A percentile compares a stretch with the other conserved stretches of the same genome.
Conservation (phyloP, 2,113 vertebrate species). For the Hyperoodon ampullatus region DNA sequence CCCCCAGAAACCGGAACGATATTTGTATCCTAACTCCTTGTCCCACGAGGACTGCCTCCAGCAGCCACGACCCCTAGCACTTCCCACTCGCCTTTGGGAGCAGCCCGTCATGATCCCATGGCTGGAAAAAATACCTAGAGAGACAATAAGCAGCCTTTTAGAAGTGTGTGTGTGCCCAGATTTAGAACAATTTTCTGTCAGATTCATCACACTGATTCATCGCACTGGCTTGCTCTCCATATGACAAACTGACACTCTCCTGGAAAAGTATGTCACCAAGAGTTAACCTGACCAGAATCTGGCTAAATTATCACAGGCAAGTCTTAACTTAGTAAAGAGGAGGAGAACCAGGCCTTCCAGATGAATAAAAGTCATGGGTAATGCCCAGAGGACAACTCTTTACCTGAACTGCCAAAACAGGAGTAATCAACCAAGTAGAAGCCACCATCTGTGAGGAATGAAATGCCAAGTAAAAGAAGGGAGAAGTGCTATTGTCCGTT, state of each 20-base stretch:
- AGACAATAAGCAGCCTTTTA: not conserved
- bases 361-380: not conserved
- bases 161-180: not conserved
- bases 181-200: not conserved
- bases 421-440: not conserved
- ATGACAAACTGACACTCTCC: not conserved
- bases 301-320: not conserved
- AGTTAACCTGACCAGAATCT: not conserved
- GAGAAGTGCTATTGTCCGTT: not conserved
- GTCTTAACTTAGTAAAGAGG: not conserved
- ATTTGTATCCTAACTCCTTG: not conserved
- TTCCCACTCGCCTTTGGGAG: not conserved
- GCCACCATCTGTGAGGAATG: not conserved
- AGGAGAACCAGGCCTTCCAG: not conserved
- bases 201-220: not conserved
- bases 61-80: not conserved
- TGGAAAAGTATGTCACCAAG: not conserved
- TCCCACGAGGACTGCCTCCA: not conserved
- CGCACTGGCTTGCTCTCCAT: not conserved
- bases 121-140: not conserved
- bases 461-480: not conserved
- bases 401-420: not conserved
- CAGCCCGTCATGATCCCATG: not conserved
- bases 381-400: not conserved
- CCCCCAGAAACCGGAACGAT: not conserved